A percentile compares a stretch with the other conserved stretches of the same genome.
Evolutionary conservation across 2,888 invertebrate species (phyloP).

Genomic region (Iselma pallidipennis): DNA sequence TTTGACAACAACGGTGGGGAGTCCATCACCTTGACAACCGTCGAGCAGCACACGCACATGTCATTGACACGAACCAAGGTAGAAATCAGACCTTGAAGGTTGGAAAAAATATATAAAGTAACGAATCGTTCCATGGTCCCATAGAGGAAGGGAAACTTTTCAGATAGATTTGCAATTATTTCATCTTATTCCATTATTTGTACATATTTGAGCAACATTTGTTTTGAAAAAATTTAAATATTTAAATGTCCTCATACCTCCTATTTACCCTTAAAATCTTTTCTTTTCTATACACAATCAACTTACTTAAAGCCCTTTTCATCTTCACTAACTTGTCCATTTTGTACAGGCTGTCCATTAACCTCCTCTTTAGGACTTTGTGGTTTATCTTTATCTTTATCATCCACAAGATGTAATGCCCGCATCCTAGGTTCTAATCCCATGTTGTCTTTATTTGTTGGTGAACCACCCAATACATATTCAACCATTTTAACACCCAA

Average conservation of each 20-base stretch:
- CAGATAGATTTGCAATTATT: neutral
- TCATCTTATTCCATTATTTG: neutral
- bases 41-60: constrained; percentile 50
- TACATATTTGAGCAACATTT: neutral
- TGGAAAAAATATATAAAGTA: constrained; percentile 36
- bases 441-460: constrained; percentile 73
- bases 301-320: constrained; percentile 91
- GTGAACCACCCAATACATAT: constrained; percentile 92
- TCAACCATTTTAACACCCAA: constrained; percentile 98
- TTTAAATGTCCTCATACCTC: neutral
- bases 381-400: constrained; percentile 62
- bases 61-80: constrained; percentile 58
- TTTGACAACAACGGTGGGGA: constrained; percentile 21
- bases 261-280: neutral
- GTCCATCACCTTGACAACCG: constrained; percentile 52
- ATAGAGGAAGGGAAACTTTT: neutral
- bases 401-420: constrained; percentile 63
- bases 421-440: constrained; percentile 67
- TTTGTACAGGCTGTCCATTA: constrained; percentile 55
- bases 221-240: neutral
- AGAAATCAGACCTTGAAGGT: constrained; percentile 54
- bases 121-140: constrained; percentile 4
- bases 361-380: constrained; percentile 62
- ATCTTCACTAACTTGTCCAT: constrained; percentile 62
- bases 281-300: constrained; percentile 24